Evolutionary conservation across 2,797 vertebrate species (phyloP), one percentile per base, ranked within the genome.

Genomic region (Ptychobarbus kaznakovi): DNA sequence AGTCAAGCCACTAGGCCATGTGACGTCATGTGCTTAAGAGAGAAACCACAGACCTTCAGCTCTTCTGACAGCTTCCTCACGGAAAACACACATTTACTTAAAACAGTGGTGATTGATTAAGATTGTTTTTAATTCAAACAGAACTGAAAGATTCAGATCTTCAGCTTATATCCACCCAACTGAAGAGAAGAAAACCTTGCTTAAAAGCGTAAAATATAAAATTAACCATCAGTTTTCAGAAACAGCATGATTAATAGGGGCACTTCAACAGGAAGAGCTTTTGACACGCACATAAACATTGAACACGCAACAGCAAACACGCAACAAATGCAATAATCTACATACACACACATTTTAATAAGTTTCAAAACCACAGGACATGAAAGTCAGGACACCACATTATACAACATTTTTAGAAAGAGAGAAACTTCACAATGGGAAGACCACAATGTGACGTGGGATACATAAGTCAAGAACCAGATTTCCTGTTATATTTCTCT

Each of bases 1-100:
- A 85, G 73, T 86, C 76, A 89, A 89, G 78, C 86, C 78, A 20
- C 40, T 25, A 63, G 51, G 75, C 66, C 87, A 89, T 80, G 85
- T 87, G 87, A 88, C 68, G 73, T 46, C 44, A 58, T 86, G 85
- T 35, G n/a, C 68, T 80, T 32, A 38, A 85, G 72, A 83, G 66
- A 85, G 83, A 90, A 89, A 89, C 81, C 87, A 87, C 89, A 89
- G 25, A 77, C 77, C 42, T 46, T 85, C 69, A 76, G 80, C 85
- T 86, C 46, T 38, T 63, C 68, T 88, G 80, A 82, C 61, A 73
- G 73, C 75, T 77, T 82, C 86, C 80, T 86, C 51, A 53, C 28
- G 12, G 61, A 84, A 84, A 44, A 86, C 16, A 70, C 73, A 56
- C 78, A 40, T 44, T 58, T 22, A 42, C 15, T 63, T 35, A 78